Evolutionary conservation across 64 coral and sea anemone genomes (phyloP), one percentile per base, ranked within the genome.

Genomic region (Montipora capricornis): DNA sequence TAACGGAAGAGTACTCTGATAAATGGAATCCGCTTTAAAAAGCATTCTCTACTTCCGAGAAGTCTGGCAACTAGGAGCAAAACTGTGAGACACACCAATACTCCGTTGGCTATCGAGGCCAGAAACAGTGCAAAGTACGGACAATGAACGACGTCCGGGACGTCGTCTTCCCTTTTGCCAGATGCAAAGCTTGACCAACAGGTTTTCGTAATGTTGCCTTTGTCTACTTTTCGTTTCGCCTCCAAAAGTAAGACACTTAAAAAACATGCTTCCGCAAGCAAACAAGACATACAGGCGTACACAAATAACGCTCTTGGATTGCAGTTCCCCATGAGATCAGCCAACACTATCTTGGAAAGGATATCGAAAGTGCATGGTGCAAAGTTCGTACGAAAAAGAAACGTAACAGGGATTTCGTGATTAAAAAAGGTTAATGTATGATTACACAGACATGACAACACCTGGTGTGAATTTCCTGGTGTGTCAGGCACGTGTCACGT

Each of bases 281-380:
- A n/a, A 51, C 37, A 49, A 19, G 62, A 69, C 10, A 50, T 19
- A 48, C 44, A 86, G 8, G 82, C 62, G 62, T 69, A 49, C 3
- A 64, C 66, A 50, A 71, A 86, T 71, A 86, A 71, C 16, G 82
- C 82, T 86, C 82, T 44, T 71, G 82, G 82, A 71, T 86, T 86
- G 47, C 82, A 86, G 45, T 86, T 86, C 67, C 64, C 82, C 82
- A 86, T 86, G 19, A 50, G 15, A 5, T 48, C 11, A 57, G 5
- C 47, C 60, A 14, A 3, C 60, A 64, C 53, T 71, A 24, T 24
- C 10, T 0, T 6, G 20, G 68, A n/a, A 71, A 71, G 22, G 19
- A 20, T 2, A 24, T 20, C 19, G 17, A 71, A n/a, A 71, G 29
- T 37, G 29, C 29, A 37, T 37, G 29, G 29, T 37, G 29, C 29